Evolutionary conservation across 1,140 invertebrate species (phyloP), one percentile per base, ranked within the genome.

Genomic region (Zaprionus africanus): DNA sequence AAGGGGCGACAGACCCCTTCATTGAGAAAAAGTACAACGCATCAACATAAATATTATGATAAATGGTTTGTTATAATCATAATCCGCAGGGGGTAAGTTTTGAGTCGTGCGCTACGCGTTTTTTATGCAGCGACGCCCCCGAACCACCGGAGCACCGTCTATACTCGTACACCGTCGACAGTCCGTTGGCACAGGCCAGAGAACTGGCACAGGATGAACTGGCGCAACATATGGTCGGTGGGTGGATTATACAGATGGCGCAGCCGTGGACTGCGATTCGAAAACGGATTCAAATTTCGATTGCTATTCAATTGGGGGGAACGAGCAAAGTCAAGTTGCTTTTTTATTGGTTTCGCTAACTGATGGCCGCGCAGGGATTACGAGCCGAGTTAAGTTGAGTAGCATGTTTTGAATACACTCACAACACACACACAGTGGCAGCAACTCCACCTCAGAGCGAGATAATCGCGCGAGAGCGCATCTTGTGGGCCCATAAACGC

Each of bases 41-140:
- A 91, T 92, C 90, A 92, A 91, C 90, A 92, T 92, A 92, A 92
- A 92, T 92, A 92, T 92, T 92, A 92, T 92, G 91, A 92, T 92
- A 92, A 92, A 92, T 92, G 91, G 87, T 84, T 91, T 90, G 91
- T 81, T 88, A 92, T 92, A 91, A 92, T 92, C 91, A 80, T 92
- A 91, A 92, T 86, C 91, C 78, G 83, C 91, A 87, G 84, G 91
- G 91, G 91, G 91, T 92, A 91, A 92, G 87, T 92, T 92, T 91
- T 62, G 64, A 83, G 79, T 75, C 86, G 86, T 90, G 86, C 82
- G 86, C 77, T 81, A 78, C 86, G 86, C 86, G 86, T 90, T 90
- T 82, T 86, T 85, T 90, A 91, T 90, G 61, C 73, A 63, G 68
- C 67, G 64, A 61, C 76, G 58, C 43, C 75, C 75, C 68, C 64